phyloP scores from a whole-genome alignment of 2,113 vertebrate species.

The Sphaerodactylus townsendi region DNA sequence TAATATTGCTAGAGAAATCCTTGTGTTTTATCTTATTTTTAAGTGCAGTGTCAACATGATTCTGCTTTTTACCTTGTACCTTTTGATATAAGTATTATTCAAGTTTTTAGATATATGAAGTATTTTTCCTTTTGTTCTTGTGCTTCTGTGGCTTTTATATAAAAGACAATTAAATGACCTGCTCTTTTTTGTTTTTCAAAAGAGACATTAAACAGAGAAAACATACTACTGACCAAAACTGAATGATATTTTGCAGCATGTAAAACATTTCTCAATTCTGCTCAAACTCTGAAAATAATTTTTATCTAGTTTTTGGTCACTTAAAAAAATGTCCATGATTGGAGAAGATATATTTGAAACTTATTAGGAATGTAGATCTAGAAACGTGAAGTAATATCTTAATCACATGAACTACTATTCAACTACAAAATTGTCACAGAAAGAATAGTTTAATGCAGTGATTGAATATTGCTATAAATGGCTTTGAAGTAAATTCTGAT shows the following conservation, averaged over 20 bases:
- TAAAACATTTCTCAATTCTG: conserved; percentile 55
- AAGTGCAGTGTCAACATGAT: conserved; percentile 76
- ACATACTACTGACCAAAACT: conserved; percentile 70
- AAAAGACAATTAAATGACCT: conserved; percentile 66
- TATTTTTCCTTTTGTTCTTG: conserved; percentile 48
- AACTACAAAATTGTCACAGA: conserved; percentile 74
- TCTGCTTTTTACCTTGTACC: conserved; percentile 75
- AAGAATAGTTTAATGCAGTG: conserved; percentile 72
- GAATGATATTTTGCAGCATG: conserved; percentile 62
- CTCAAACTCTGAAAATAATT: neutral
- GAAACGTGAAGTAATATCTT: conserved; percentile 73
- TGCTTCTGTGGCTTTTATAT: conserved; percentile 67
- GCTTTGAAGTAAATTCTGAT: conserved; percentile 69
- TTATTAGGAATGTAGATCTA: conserved; percentile 73
- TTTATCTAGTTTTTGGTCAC: conserved; percentile 64
- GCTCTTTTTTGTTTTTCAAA: conserved; percentile 50
- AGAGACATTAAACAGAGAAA: conserved; percentile 38
- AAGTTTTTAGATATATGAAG: conserved; percentile 61
- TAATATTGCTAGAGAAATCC: conserved; percentile 75
- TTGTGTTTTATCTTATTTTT: conserved; percentile 72
- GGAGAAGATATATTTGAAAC: conserved; percentile 61
- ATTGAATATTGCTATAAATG: conserved; percentile 71
- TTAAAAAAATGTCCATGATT: conserved; percentile 72
- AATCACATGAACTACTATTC: conserved; percentile 72
- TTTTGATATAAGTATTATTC: conserved; percentile 67